Evolutionary conservation across 2,113 vertebrate genomes (phyloP), one percentile per base, ranked within the genome.

Genomic region (Mixornis gularis): DNA sequence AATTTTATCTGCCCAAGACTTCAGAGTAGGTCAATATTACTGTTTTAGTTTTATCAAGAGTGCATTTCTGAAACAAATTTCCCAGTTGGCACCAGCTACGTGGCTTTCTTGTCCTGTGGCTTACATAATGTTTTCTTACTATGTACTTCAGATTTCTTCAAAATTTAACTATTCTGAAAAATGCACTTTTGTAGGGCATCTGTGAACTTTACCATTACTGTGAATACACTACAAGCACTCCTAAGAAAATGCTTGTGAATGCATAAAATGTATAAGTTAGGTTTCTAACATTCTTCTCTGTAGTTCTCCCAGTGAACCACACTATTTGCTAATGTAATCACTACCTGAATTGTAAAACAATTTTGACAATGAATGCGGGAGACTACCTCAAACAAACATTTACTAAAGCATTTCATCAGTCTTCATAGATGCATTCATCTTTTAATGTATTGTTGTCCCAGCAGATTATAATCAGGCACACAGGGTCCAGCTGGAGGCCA

Each of bases 61-160:
- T 53, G 10, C 2, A 29, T 3, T 77, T 89, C 13, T 69, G 41
- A 80, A 87, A 9, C 2, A 84, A 34, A 43, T 51, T 71, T 83
- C 30, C 19, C 20, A 46, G 13, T 1, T 76, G 25, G 4, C 12
- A 51, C 7, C 13, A 43, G 6, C 21, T 69, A 12, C 1, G 0
- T 3, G 25, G 43, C 30, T 79, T 71, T 73, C 27, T 44, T 55
- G 6, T 30, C 2, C 19, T 83, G 17, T 59, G 26, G 3, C 10
- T 82, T 69, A 18, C 17, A 25, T 18, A 58, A 66, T 19, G 12
- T 19, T 72, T 22, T 34, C 56, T 71, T 55, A 46, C 7, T 22
- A 38, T 24, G 4, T 52, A 20, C 8, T 80, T 77, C 41, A 78
- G 5, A 73, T 36, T 69, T 9, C 44, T 84, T 89, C 12, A 13